Evolutionary conservation across 2,888 invertebrate genomes (phyloP), one percentile per base, ranked within the genome.

Genomic region (Pachymerium ferrugineum): DNA sequence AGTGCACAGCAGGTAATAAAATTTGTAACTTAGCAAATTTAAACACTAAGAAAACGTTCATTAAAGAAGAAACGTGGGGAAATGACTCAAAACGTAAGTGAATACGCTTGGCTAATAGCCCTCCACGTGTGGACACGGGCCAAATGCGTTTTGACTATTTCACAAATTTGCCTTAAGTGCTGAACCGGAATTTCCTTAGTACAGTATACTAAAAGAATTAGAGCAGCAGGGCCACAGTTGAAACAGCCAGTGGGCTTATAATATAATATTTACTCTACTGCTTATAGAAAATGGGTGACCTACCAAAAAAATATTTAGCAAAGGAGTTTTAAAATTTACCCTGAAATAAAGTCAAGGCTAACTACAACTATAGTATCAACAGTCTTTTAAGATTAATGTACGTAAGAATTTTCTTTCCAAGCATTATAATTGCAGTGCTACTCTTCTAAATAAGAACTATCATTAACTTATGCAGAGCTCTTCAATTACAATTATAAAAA

Each of bases 151-250:
- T 8, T 25, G 54, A 14, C 54, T 54, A 25, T 54, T 28, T 38
- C 12, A 25, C 3, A 12, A 28, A 25, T 54, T 54, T 28, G 25
- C 25, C 25, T 54, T 22, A 54, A 22, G 54, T 54, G 54, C 69
- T 69, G 69, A 69, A 69, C 69, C 69, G 69, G 69, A 69, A 69
- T 69, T 29, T 68, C 28, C 29, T 16, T 69, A 19, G 30, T 29
- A 35, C 12, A 12, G 28, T 30, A 10, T 33, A 30, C 69, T 30
- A 33, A 69, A 14, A 29, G 69, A 69, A 69, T 31, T 69, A 69
- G 69, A 69, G 69, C 69, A 69, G 30, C 69, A 30, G 69, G 69
- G 69, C 69, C 30, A 30, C 6, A 54, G 54, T 54, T 22, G 28
- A 54, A 28, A 25, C 54, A 54, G 54, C 25, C 54, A 54, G 25